These are phyloP conservation scores for Formica aserva DNA, from an alignment of 2,888 invertebrate species.

Conservation along the genomic window DNA sequence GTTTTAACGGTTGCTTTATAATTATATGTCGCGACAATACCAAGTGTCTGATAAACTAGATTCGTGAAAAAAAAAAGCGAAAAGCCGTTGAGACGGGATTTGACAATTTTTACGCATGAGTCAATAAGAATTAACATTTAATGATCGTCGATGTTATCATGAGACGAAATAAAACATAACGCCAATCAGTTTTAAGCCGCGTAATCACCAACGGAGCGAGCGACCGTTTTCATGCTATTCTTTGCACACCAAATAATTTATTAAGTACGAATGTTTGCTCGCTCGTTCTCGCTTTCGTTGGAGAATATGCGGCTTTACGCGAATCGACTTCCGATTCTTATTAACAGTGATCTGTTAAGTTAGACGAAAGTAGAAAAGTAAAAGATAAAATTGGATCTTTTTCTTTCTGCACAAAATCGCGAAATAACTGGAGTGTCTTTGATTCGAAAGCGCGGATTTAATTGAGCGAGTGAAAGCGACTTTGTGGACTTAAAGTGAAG, in stretches of 20 bases:
- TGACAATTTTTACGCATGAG: constrained; percentile 4
- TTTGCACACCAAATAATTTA: no score
- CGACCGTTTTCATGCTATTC: no score
- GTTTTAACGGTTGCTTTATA: background rate
- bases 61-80: background rate
- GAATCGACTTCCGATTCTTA: constrained; percentile 10
- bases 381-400: background rate
- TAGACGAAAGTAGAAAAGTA: background rate
- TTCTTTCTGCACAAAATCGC: constrained; percentile 50
- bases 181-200: background rate
- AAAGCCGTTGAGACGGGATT: background rate
- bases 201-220: no score
- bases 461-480: constrained; percentile 75
- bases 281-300: no score
- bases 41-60: background rate
- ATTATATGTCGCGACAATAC: background rate
- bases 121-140: constrained; percentile 37
- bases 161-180: constrained; percentile 6
- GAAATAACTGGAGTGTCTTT: constrained; percentile 66
- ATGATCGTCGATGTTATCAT: constrained; percentile 10
- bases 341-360: constrained; percentile 6
- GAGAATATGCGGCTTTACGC: background rate
- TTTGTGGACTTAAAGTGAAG: constrained; percentile 70
- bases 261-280: no score
- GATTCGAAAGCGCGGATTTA: constrained; percentile 71